Percentiles rank a stretch among this genome's conserved stretches.
Conservation (phyloP, 1,140 invertebrate genomes). For the Gerris buenoi region DNA sequence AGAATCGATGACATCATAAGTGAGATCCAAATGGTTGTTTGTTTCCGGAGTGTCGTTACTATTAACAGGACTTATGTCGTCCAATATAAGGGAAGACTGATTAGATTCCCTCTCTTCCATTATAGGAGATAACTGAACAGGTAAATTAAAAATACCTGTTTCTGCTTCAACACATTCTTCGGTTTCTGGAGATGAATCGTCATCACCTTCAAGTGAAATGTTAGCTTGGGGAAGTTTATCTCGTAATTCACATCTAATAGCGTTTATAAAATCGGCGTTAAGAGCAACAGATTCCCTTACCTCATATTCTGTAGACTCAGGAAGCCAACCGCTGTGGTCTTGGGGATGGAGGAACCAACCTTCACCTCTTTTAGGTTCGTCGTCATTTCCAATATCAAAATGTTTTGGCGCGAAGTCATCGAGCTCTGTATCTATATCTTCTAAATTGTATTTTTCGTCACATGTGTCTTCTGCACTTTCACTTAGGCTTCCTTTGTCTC, state of each 20-base stretch:
- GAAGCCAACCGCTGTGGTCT: conserved; percentile 27
- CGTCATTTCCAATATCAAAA: conserved; percentile 11
- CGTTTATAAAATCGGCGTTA: conserved; percentile 52
- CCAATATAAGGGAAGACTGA: conserved; percentile 18
- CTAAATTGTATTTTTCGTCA: conserved; percentile 34
- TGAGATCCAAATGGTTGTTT: neutral
- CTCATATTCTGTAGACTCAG: conserved; percentile 24
- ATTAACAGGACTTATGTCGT: conserved; percentile 15
- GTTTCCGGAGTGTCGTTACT: conserved; percentile 11
- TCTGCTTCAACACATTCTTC: conserved; percentile 18
- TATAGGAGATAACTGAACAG: conserved; percentile 41
- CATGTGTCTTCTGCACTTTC: conserved; percentile 30
- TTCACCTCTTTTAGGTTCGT: conserved; percentile 22
- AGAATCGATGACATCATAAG: conserved; percentile 14
- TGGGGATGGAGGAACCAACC: conserved; percentile 32
- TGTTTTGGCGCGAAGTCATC: conserved; percentile 19
- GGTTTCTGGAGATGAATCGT: conserved; percentile 22
- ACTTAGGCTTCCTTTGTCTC: conserved; percentile 33
- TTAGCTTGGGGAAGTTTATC: conserved; percentile 50
- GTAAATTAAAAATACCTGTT: conserved; percentile 13
- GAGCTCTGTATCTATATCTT: conserved; percentile 27
- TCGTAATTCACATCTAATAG: conserved; percentile 49
- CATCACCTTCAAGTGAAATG: conserved; percentile 25
- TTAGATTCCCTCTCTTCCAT: conserved; percentile 37
- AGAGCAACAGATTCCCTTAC: conserved; percentile 37